Conservation (phyloP, 2,113 vertebrate species). For the Hemiscyllium ocellatum region DNA sequence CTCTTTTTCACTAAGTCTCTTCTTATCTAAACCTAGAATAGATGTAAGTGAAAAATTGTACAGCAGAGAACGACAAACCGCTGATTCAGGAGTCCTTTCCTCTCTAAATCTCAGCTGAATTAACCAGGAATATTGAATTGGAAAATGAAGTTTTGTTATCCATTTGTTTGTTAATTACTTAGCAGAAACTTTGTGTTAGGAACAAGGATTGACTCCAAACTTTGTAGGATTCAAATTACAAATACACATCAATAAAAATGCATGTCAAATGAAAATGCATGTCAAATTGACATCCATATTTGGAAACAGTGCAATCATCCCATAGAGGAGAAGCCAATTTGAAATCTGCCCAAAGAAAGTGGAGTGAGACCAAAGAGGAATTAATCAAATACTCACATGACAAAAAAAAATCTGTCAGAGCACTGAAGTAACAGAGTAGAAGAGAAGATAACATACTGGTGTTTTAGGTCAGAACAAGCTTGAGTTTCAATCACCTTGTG, state of each 20-base stretch:
- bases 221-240: not conserved
- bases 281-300: not conserved
- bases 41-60: not conserved
- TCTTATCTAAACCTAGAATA: not conserved
- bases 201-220: not conserved
- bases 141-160: not conserved
- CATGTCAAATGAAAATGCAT: no score
- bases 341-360: not conserved
- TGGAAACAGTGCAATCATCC: not conserved
- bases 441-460: not conserved
- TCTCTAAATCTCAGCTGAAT: not conserved
- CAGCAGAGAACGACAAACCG: no score
- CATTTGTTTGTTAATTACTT: not conserved
- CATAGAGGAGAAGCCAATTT: not conserved
- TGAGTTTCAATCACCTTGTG: not conserved
- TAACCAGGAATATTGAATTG: not conserved
- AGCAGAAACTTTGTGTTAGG: not conserved
- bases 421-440: not conserved
- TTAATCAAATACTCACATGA: not conserved
- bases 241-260: not conserved
- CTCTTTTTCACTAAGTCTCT: not conserved
- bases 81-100: not conserved
- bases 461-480: not conserved
- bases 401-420: not conserved
- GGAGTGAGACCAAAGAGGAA: not conserved